phyloP scores from a whole-genome alignment of 2,113 vertebrate species.

The Romanogobio albipinnatus region DNA sequence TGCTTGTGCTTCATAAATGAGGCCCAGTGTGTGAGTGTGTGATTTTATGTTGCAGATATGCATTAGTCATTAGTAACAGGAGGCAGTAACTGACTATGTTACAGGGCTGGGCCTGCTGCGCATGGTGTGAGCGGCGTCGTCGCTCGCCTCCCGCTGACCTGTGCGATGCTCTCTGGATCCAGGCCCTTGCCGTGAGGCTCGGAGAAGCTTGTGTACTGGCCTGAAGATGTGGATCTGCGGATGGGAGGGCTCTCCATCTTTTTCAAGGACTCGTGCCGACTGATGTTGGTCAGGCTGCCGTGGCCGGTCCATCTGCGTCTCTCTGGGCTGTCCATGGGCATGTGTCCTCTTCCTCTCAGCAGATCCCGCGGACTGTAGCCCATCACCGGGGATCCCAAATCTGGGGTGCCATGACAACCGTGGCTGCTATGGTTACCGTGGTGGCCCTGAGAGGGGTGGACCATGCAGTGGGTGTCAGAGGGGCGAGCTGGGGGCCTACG shows the following conservation, averaged over 20 bases:
- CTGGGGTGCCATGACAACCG: conserved; percentile 68
- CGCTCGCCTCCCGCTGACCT: conserved; percentile 85
- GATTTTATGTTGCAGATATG: conserved; percentile 18
- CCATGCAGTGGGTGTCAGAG: conserved; percentile 85
- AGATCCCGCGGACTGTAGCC: conserved; percentile 86
- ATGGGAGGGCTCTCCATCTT: conserved; percentile 96
- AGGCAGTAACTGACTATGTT: conserved; percentile 76
- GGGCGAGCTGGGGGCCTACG: conserved; percentile 87
- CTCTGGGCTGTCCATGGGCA: conserved; percentile 89
- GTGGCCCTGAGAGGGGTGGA: conserved; percentile 81
- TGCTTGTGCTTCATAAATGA: not conserved
- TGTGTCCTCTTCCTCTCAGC: conserved; percentile 81
- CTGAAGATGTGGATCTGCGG: conserved; percentile 93
- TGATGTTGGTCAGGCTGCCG: conserved; percentile 92
- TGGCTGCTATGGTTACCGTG: conserved; percentile 72
- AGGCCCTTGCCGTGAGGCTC: conserved; percentile 88
- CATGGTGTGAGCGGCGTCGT: conserved; percentile 70
- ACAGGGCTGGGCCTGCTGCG: conserved; percentile 73
- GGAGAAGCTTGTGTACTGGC: conserved; percentile 89
- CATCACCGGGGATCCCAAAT: conserved; percentile 84
- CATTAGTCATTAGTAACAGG: conserved; percentile 70
- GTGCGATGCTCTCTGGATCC: conserved; percentile 97
- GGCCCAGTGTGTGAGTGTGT: conserved; percentile 9
- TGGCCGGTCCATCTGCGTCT: conserved; percentile 85
- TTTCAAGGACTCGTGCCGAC: conserved; percentile 91